A percentile compares a stretch with the other conserved stretches of the same genome.
These are phyloP conservation scores for Tenrec ecaudatus DNA, from an alignment of 2,113 vertebrate species.

Conservation along the genomic window DNA sequence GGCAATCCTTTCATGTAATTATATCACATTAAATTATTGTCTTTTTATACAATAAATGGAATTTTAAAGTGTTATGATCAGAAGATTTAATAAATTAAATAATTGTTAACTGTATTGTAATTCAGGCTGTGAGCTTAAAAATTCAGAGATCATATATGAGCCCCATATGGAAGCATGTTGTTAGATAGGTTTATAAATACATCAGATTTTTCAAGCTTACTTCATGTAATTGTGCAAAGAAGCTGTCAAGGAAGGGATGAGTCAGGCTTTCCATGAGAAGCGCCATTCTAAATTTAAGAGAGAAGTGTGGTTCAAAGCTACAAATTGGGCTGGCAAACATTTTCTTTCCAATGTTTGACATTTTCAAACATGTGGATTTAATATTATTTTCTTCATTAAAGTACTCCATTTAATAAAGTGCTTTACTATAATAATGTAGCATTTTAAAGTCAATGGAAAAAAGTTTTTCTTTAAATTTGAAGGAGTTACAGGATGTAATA, in stretches of 20 bases:
- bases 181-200: background rate
- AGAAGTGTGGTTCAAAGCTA: background rate
- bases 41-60: background rate
- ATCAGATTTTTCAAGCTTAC: background rate
- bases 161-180: background rate
- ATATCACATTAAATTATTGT: background rate
- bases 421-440: slow-evolving; percentile 18
- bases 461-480: background rate
- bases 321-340: background rate
- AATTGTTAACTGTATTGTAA: background rate
- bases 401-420: background rate
- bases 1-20: background rate
- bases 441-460: background rate
- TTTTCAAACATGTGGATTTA: background rate
- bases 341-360: slow-evolving; percentile 19
- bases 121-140: background rate
- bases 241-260: background rate
- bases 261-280: slow-evolving; percentile 18
- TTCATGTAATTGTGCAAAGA: slow-evolving; percentile 34
- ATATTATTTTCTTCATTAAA: slow-evolving; percentile 42
- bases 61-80: slow-evolving; percentile 22
- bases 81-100: slow-evolving; percentile 4
- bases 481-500: background rate
- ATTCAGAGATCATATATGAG: background rate
- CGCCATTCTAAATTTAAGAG: background rate